phyloP scores from a whole-genome alignment of 2,797 vertebrate species.

The Huso huso region DNA sequence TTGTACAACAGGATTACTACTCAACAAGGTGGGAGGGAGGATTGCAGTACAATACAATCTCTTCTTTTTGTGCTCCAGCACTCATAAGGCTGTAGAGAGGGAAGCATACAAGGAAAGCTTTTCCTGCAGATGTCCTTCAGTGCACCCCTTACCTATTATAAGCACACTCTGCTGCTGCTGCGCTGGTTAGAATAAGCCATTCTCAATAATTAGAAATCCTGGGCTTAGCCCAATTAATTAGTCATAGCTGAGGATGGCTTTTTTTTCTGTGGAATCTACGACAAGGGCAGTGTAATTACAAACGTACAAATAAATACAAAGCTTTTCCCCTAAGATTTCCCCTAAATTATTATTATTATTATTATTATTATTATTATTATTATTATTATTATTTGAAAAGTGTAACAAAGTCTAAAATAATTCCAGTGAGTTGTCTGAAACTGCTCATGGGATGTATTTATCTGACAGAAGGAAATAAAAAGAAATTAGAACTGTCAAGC shows the following conservation, averaged over 20 bases:
- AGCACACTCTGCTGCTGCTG: conserved; percentile 43
- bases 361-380: too few relatives aligned
- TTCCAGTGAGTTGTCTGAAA: too few relatives aligned
- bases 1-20: conserved; percentile 12
- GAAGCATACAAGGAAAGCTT: conserved; percentile 32
- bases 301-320: too few relatives aligned
- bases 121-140: conserved; percentile 46
- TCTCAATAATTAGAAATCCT: conserved; percentile 55
- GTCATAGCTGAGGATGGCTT: conserved; percentile 26
- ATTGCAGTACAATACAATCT: conserved; percentile 14
- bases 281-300: too few relatives aligned
- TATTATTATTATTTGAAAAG: too few relatives aligned
- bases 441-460: too few relatives aligned
- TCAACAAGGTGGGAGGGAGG: conserved; percentile 44
- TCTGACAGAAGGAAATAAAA: too few relatives aligned
- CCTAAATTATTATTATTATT: too few relatives aligned
- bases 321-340: too few relatives aligned
- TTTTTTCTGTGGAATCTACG: not conserved
- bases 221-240: conserved; percentile 51
- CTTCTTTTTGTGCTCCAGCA: conserved; percentile 23
- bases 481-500: too few relatives aligned
- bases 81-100: conserved; percentile 50
- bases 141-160: conserved; percentile 48
- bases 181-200: conserved; percentile 44
- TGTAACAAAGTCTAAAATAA: too few relatives aligned